Base-by-base conservation (phyloP, 2,888 invertebrate species). In the Timema podura region DNA sequence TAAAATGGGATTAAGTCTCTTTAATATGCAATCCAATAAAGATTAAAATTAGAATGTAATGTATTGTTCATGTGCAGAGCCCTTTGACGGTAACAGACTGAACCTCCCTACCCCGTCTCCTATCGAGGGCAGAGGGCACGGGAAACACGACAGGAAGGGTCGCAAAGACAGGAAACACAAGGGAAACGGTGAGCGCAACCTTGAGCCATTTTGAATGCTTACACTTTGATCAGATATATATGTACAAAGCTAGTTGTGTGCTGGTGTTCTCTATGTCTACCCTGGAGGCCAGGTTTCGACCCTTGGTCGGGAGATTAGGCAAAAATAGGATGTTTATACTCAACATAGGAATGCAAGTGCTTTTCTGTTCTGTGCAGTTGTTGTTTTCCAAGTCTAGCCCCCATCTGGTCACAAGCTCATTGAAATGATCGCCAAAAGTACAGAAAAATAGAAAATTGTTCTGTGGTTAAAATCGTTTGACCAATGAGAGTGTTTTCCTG, bases 121-220 rank as follows among this genome's bases (percentile, higher is more conserved):
- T 30, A 54, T 70, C 16, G 59, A 48, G 46, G 70, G 70, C 7
- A 72, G 64, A 46, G 48, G 49, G 44, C 48, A 54, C 51, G 73
- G 73, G 61, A 76, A 75, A 70, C 76, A 76, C 64, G 76, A 76
- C 16, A 65, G 71, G 46, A 75, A 72, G 51, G 76, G 80, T 46
- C 78, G 81, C 68, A 79, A 79, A 66, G 73, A 80, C 5, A 81
- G 79, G 51, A 82, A 81, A 69, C 80, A 80, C 64, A 82, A 82
- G 74, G 82, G 81, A 69, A 79, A 80, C 69, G 80, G 82, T 82
- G 75, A 78, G 76, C 76, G 30, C 30, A 30, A 30, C 30, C 30
- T 30, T 30, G 30, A 30, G 3, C 30, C 30, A 30, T 30, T 30
- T 30, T 64, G 48, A n/a, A 45, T 30, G 16, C 77, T 9, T 5